Base-by-base conservation (phyloP, 2,797 vertebrate species). In the Anomalospiza imberbis region DNA sequence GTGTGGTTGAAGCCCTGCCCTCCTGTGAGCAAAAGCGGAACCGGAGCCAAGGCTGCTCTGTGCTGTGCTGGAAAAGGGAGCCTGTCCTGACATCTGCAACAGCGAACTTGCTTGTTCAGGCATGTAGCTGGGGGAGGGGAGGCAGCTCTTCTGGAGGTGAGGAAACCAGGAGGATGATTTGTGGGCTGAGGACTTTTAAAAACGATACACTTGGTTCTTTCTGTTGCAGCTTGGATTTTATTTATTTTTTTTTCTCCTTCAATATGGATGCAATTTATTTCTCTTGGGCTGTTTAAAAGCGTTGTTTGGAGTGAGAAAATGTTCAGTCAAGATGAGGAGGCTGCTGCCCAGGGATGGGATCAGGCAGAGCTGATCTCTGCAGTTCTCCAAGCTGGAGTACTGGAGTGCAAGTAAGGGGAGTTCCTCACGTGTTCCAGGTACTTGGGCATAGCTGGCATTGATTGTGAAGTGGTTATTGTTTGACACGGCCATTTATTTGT, bases 141-240 rank as follows among this genome's bases (percentile, higher is more conserved):
- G 85, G 44, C 47, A 65, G 55, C 36, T 7, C 22, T 74, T 77
- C 45, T 65, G 81, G 65, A 61, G 70, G 74, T 71, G 89, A 74
- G 81, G 91, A 94, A 95, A 78, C 31, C 51, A 76, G 60, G 77
- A 78, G 74, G 29, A 62, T 78, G 85, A 84, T 94, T 70, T 93
- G 93, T 87, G 87, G 79, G 79, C 81, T 83, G 94, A 73, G 86
- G 72, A 85, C 34, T 91, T 83, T 89, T 63, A 73, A 88, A 95
- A 92, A 61, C 7, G 0, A 55, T 88, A 55, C 45, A 87, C 55
- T 31, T 55, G 21, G 21, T 88, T 89, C 75, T 67, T 77, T 93
- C 51, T 53, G 47, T 55, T 38, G 44, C 34, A 36, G 67, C 28
- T 51, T 58, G 47, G 38, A 10, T 68, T 84, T 72, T 22, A 0